These are phyloP conservation scores for Abrostola triplasia DNA, from an alignment of 2,888 invertebrate species.

Conservation along the genomic window DNA sequence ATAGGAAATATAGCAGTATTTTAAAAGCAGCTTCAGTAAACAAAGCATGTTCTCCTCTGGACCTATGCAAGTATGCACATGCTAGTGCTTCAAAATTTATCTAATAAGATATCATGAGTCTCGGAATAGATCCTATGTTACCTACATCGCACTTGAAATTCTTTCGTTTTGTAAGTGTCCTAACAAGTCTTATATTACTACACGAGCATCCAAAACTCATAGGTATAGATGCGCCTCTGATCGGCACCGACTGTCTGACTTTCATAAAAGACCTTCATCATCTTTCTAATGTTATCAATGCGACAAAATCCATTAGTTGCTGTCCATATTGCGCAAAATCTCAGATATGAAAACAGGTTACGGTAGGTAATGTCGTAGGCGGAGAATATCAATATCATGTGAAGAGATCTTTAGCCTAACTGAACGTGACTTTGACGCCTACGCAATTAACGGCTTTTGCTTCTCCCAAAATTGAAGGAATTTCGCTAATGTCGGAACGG, in stretches of 20 bases:
- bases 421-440: conserved; percentile 24
- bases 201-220: no score
- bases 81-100: no score
- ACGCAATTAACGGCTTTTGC: conserved; percentile 19
- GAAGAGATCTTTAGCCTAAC: conserved; percentile 25
- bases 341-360: conserved; percentile 1
- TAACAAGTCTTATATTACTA: conserved; percentile 8
- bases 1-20: no score
- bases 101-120: no score
- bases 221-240: no score
- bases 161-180: conserved; percentile 6
- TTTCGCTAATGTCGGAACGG: neutral
- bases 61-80: no score
- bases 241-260: neutral
- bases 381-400: conserved; percentile 16
- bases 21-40: no score
- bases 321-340: conserved; percentile 4
- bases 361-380: conserved; percentile 14
- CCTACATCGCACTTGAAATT: no score
- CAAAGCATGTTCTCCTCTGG: no score
- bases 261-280: neutral
- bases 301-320: neutral
- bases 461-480: neutral
- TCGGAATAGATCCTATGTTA: no score
- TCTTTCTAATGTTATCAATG: neutral